Base-by-base conservation (phyloP, 2,113 vertebrate genomes). In the Thryonomys swinderianus region DNA sequence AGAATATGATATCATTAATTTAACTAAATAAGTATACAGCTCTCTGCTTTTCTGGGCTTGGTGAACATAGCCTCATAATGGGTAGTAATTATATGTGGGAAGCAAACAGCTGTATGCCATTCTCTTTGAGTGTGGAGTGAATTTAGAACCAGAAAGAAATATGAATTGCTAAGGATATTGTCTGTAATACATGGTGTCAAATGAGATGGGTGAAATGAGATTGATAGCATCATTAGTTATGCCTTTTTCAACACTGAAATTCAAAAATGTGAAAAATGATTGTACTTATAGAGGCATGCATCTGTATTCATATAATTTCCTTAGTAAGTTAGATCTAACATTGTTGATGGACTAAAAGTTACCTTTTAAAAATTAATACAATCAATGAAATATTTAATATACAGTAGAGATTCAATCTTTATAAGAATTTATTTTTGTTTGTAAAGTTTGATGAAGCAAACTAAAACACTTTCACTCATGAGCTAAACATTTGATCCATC, bases 61-160 rank as follows among this genome's bases (percentile, higher is more conserved):
- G 10, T 84, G 76, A 80, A 64, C 16, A 71, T 86, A 91, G 57
- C 14, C 27, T 89, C 62, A 83, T 69, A 20, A 55, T 91, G 20
- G n/a, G 64, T 94, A 71, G 57, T 81, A 87, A 94, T 90, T 86
- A 93, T 48, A 89, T 84, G 48, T 93, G 37, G 69, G 62, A 89
- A 20, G 34, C 23, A 93, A 84, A 95, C 23, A 94, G 62, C 62
- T 94, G 32, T 90, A 91, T 86, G 83, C 67, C 13, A 32, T 51
- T 92, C n/a, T 85, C 40, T 67, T 93, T 81, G 66, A 87, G 16
- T 62, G 23, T 80, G 74, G 17, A 89, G 91, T 80, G 32, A 94
- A 95, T 91, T 93, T 95, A 51, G 61, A 91, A 95, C 83, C 16
- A 85, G 32, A 80, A 96, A 76, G 14, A 96, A 59, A 69, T 25